These are phyloP conservation scores for Pitangus sulphuratus DNA, from an alignment of 2,797 vertebrate genomes.

Conservation along the genomic window DNA sequence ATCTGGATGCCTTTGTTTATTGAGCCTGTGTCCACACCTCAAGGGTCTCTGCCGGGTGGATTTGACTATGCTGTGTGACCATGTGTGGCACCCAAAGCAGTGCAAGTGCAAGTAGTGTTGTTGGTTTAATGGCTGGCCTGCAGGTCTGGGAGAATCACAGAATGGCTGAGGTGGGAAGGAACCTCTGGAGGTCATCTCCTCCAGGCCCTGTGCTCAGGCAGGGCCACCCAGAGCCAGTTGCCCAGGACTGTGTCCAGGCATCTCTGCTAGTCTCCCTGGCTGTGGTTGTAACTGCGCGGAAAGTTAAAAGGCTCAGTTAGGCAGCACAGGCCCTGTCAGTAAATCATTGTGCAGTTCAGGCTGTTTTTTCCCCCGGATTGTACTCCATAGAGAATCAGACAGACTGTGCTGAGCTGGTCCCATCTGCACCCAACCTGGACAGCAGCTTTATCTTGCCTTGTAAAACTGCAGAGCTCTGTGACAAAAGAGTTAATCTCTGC, in stretches of 20 bases:
- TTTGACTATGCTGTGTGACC: not conserved
- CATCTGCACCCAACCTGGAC: slow-evolving; percentile 87
- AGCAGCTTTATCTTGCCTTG: slow-evolving; percentile 86
- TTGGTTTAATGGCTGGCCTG: not conserved
- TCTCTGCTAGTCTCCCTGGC: not conserved
- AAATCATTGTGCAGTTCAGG: slow-evolving; percentile 88
- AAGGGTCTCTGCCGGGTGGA: accelerated
- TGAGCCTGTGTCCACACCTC: not conserved
- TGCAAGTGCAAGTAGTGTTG: not conserved
- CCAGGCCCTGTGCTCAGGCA: not conserved
- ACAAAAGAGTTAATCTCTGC: slow-evolving; percentile 93
- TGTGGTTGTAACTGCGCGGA: not conserved
- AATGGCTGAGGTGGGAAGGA: not conserved
- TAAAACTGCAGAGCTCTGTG: slow-evolving; percentile 87
- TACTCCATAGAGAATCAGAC: slow-evolving; percentile 80
- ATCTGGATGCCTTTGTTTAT: not conserved
- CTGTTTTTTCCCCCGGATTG: slow-evolving; percentile 60
- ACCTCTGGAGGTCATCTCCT: not conserved
- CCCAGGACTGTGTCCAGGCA: not conserved
- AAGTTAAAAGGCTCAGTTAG: slow-evolving; percentile 72
- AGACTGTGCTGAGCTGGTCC: slow-evolving; percentile 85
- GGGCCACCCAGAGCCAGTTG: not conserved
- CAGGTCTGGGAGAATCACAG: not conserved
- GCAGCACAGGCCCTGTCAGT: slow-evolving; percentile 78
- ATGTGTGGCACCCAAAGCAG: not conserved